Evolutionary conservation across 1,140 invertebrate genomes (phyloP).

Genomic region (Probaryconus sp.): DNA sequence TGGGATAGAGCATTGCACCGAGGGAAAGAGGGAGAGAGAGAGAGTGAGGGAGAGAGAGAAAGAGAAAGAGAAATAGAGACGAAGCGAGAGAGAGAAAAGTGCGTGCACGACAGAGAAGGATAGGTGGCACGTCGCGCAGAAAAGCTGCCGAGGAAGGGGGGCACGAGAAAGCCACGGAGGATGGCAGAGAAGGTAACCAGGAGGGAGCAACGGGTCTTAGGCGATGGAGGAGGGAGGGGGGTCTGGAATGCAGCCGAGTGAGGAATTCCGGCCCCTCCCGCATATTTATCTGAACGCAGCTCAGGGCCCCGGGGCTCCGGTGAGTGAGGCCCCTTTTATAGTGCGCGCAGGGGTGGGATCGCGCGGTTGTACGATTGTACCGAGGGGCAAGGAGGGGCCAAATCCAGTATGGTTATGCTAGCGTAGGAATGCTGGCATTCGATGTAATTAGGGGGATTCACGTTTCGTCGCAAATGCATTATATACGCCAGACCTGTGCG

Average conservation of each 20-base stretch:
- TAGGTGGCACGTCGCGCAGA: constrained; percentile 52
- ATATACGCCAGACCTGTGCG: constrained; percentile 21
- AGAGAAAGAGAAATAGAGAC: constrained; percentile 20
- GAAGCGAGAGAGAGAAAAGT: constrained; percentile 3
- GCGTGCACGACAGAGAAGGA: constrained; percentile 11
- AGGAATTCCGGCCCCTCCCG: constrained; percentile 78
- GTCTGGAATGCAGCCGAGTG: constrained; percentile 77
- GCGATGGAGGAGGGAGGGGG: constrained; percentile 40
- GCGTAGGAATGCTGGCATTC: constrained; percentile 65
- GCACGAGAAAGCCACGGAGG: constrained; percentile 49
- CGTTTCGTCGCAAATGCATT: constrained; percentile 49
- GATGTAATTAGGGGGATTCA: constrained; percentile 69
- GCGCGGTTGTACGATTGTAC: constrained; percentile 37
- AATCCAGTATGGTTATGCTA: constrained; percentile 63
- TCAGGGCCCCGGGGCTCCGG: constrained; percentile 62
- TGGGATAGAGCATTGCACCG: constrained; percentile 43
- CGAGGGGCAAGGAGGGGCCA: constrained; percentile 30
- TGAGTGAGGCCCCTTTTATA: constrained; percentile 75
- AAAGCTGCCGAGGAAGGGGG: constrained; percentile 24
- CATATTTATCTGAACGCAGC: constrained; percentile 77
- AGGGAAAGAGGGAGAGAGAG: constrained; percentile 1
- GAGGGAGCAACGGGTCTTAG: constrained; percentile 53
- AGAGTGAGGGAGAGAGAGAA: constrained; percentile 30
- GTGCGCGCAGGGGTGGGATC: constrained; percentile 53
- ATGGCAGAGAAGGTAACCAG: constrained; percentile 8